Percentiles rank a stretch among this genome's conserved stretches.
Conservation (phyloP, 2,113 vertebrate genomes). For the Piliocolobus tephrosceles region DNA sequence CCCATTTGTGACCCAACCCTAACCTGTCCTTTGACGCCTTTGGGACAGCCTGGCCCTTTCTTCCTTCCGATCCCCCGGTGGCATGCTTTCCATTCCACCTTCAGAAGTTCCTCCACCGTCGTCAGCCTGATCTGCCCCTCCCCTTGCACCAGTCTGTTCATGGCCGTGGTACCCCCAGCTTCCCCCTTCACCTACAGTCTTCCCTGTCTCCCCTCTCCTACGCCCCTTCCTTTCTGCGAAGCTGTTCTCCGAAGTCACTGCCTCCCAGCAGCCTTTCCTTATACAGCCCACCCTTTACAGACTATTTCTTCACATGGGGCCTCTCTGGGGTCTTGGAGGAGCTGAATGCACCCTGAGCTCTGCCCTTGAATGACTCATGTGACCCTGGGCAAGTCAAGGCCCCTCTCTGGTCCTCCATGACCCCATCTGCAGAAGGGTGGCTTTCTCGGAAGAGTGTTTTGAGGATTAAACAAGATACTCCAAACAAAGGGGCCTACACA, state of each 20-base stretch:
- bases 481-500: neutral
- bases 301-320: neutral
- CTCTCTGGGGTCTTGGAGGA: neutral
- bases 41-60: neutral
- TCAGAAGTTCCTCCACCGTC: rapidly evolving
- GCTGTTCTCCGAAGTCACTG: neutral
- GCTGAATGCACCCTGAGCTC: neutral
- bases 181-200: neutral
- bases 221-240: neutral
- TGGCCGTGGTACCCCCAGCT: neutral
- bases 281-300: neutral
- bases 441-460: neutral
- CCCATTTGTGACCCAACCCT: too few species aligned
- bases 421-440: rapidly evolving
- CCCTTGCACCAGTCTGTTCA: rapidly evolving
- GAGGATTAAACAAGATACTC: neutral
- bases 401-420: neutral
- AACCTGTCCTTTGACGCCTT: neutral
- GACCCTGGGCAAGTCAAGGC: neutral
- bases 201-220: neutral
- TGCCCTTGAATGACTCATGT: rapidly evolving
- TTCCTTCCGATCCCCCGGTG: rapidly evolving
- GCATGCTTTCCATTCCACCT: rapidly evolving
- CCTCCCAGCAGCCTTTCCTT: neutral
- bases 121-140: rapidly evolving